Percentiles rank a stretch among this genome's conserved stretches.
phyloP scores from a whole-genome alignment of 1,140 invertebrate genomes.

The Metaphire vulgaris region DNA sequence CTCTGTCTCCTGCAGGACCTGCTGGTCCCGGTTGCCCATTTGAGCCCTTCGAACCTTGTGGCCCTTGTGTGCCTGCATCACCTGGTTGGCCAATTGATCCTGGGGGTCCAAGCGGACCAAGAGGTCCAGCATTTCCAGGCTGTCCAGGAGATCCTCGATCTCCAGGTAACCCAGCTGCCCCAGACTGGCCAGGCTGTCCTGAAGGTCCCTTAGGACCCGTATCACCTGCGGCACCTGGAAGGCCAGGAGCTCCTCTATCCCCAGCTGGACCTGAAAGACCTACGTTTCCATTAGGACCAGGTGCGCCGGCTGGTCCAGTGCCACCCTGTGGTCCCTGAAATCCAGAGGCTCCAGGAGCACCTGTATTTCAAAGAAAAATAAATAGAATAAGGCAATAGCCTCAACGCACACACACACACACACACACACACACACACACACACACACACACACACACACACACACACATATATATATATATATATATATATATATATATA shows the following conservation, averaged over 20 bases:
- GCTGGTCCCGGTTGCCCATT: neutral
- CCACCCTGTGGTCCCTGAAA: neutral
- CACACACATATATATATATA: too few relatives aligned
- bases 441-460: too few relatives aligned
- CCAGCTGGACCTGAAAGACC: neutral
- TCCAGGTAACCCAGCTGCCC: conserved; percentile 5
- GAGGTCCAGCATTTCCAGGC: neutral
- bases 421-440: too few relatives aligned
- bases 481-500: too few relatives aligned
- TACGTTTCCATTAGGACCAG: neutral
- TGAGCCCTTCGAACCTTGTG: neutral
- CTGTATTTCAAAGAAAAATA: neutral
- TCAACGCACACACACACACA: too few relatives aligned
- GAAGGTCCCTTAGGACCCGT: conserved; percentile 6
- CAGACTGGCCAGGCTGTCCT: conserved; percentile 7
- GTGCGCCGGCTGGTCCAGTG: neutral
- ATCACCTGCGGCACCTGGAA: conserved; percentile 7
- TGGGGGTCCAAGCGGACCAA: neutral
- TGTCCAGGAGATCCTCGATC: neutral
- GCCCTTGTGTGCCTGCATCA: conserved; percentile 49
- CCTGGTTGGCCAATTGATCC: neutral
- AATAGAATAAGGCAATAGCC: neutral
- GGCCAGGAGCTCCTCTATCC: neutral
- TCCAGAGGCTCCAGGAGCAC: neutral
- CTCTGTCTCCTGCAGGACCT: conserved; percentile 6